Base-by-base conservation (phyloP, 2,113 vertebrate genomes). In the Elachura formosa region DNA sequence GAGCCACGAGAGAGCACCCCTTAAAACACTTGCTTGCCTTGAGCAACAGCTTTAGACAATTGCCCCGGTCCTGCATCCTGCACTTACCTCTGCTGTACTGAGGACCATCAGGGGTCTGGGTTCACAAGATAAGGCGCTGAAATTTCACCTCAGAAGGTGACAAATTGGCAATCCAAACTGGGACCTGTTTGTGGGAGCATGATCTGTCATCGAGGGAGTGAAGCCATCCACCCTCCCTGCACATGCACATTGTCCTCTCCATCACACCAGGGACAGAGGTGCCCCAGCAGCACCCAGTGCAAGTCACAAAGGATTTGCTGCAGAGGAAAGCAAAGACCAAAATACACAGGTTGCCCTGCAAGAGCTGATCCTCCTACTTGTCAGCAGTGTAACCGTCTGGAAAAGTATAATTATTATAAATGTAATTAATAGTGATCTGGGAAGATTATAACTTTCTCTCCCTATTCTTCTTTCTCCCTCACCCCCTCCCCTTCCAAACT, bases 391-490 rank as follows among this genome's bases (percentile, higher is more conserved):
- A 95, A 90, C 75, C 2, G 1, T 61, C 86, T n/a, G 28, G 75
- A 91, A 89, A 85, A 69, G 71, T 74, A 68, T 84, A 94, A 80
- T 96, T 95, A 94, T 96, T 64, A 45, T 81, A 95, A 84, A 93
- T 88, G 72, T 90, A 96, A 96, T 97, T 96, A 95, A 96, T 96
- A 83, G 92, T 90, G 95, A 96, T 96, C 87, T 94, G 96, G 94
- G 73, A 87, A 96, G 94, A 97, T 96, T 90, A 94, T 95, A 97
- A 94, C 85, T 71, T 95, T 95, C 88, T 89, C 76, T 84, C 38
- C 83, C 93, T 88, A 63, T 90, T 93, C 73, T 87, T 93, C 93
- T 79, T 87, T 45, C 77, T 41, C 72, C 33, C 34, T 51, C 23
- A 28, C 28, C 29, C 11, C 13, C 38, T 16, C 6, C 13, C 7